These are phyloP conservation scores for Benthosema pterotum DNA, from an alignment of 2,797 vertebrate genomes.

Conservation along the genomic window DNA sequence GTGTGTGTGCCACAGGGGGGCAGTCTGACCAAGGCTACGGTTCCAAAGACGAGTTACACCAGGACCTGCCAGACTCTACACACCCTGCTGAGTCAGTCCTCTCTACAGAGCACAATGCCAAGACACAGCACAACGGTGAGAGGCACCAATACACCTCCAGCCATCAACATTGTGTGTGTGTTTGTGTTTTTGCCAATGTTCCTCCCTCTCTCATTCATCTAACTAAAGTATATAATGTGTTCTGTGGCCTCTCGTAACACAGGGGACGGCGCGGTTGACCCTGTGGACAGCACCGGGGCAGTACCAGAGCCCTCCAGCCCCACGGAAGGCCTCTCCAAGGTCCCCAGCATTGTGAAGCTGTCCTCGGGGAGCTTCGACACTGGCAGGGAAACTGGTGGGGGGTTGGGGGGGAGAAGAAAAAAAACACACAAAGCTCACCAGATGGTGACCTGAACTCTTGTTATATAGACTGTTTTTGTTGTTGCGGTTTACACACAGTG, in stretches of 20 bases:
- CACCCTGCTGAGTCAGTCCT: constrained; percentile 49
- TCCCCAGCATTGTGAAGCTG: constrained; percentile 91
- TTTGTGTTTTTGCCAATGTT: too few relatives aligned
- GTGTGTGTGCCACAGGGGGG: constrained; percentile 70
- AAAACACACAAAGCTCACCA: too few relatives aligned
- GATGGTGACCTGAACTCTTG: too few relatives aligned
- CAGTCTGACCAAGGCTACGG: constrained; percentile 91
- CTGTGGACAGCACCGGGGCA: constrained; percentile 75
- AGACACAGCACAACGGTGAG: constrained; percentile 77
- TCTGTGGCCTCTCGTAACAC: constrained; percentile 11
- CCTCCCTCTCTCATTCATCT: too few relatives aligned
- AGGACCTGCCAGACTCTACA: constrained; percentile 73
- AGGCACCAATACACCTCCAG: not conserved
- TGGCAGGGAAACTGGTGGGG: constrained; percentile 67
- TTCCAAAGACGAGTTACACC: constrained; percentile 90
- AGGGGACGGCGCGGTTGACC: constrained; percentile 68
- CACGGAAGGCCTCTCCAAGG: constrained; percentile 64
- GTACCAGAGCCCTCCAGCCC: constrained; percentile 71
- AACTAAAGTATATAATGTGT: not conserved
- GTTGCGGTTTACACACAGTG: too few relatives aligned
- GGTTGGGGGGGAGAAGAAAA: constrained; percentile 50
- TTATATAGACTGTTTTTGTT: too few relatives aligned
- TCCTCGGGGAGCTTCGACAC: constrained; percentile 86
- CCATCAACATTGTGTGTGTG: too few relatives aligned
- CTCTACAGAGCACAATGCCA: constrained; percentile 56